Evolutionary conservation across 2,888 invertebrate genomes (phyloP), one percentile per base, ranked within the genome.

Genomic region (Papilio demoleus): DNA sequence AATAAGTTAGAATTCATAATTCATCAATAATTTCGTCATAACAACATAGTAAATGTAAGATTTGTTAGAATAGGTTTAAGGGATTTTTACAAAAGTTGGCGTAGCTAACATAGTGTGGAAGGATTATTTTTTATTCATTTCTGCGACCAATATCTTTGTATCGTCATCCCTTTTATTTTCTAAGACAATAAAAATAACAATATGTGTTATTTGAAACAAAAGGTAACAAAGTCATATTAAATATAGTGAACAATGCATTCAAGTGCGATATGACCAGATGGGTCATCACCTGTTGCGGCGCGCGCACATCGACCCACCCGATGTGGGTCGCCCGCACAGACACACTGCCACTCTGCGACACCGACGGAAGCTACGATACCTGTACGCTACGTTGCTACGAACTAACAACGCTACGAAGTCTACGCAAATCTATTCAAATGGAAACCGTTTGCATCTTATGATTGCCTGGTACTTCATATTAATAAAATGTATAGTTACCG

Each of bases 231-330:
- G 31, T 31, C 31, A 31, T 31, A 31, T 4, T 4, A 31, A 31
- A 6, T 31, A n/a, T 31, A 31, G 31, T 31, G 6, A 53, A 53
- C 17, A 31, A 53, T 31, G 31, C 53, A 56, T 53, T 53, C 4
- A n/a, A 56, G 53, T 31, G n/a, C 17, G 31, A 31, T 56, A 17
- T 31, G 31, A 14, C 53, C 53, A 56, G 31, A 17, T 31, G 31
- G 53, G 53, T 31, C 70, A 65, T 77, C 86, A 91, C 91, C 91
- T 91, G 91, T 91, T 91, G 91, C 87, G 90, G 86, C 91, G 91
- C 90, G 90, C 91, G 90, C 90, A 89, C 77, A 90, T 90, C 90
- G 90, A 90, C 89, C 88, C 77, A 76, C 76, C 67, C 67, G 75
- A 80, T 79, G 77, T 82, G 81, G 81, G 81, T 81, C 80, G 82